Evolutionary conservation across 2,113 vertebrate species (phyloP).

Genomic region (Phasianus colchicus): DNA sequence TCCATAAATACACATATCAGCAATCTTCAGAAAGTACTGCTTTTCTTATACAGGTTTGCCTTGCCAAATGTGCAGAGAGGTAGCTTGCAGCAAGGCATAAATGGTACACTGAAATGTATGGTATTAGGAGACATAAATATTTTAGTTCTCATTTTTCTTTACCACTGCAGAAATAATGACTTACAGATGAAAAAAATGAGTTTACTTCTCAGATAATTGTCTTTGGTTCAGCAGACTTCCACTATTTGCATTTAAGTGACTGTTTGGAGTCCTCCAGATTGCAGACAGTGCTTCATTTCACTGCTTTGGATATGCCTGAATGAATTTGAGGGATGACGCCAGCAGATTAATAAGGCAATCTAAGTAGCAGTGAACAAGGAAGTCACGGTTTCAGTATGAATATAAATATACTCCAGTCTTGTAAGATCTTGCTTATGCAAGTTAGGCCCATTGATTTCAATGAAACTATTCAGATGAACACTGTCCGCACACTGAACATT

Average conservation of each 20-base stretch:
- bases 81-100: neutral
- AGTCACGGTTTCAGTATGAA: constrained; percentile 35
- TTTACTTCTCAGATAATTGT: neutral
- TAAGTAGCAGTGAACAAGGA: constrained; percentile 40
- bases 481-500: neutral
- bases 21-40: neutral
- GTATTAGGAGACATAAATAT: constrained; percentile 9
- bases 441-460: neutral
- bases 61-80: neutral
- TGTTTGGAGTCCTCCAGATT: neutral
- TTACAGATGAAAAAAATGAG: constrained; percentile 2
- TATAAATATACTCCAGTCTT: constrained; percentile 1
- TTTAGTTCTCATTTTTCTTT: constrained; percentile 44
- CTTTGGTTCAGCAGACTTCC: constrained; percentile 4
- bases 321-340: constrained; percentile 37
- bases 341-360: constrained; percentile 53
- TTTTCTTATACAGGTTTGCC: neutral
- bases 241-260: neutral
- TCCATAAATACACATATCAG: neutral
- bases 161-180: neutral
- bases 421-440: neutral
- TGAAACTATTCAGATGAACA: neutral
- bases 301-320: constrained; percentile 3
- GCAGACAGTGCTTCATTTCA: constrained; percentile 1
- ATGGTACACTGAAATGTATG: neutral